Base-by-base conservation (phyloP, 1,140 invertebrate species). In the Papilio aristodemus region DNA sequence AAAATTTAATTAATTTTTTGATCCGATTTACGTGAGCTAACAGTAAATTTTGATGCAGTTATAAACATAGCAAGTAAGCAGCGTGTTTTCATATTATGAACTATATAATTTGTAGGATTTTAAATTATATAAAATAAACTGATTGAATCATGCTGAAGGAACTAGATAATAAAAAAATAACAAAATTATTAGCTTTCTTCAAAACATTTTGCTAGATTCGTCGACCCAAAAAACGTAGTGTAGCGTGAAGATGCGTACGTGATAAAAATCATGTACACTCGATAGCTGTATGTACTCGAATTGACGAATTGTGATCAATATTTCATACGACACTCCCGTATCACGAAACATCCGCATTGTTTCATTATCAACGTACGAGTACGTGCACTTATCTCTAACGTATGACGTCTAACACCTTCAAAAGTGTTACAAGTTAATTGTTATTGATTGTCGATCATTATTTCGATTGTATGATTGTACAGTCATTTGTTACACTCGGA, bases 301-400 rank as follows among this genome's bases (percentile, higher is more conserved):
- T 58, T 74, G 73, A 76, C 72, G 68, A 69, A 77, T 69, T 68
- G 57, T 66, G 77, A 79, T 73, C 75, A 74, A 72, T 70, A 74
- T 69, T 50, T 71, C 59, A 71, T 59, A 36, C 5, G 70, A 60
- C 75, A 75, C 75, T 69, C 72, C 75, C 68, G 13, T 59, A 59
- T 38, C 46, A 71, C 70, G 67, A 64, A 41, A 59, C 27, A 36
- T 59, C 57, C 41, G 25, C 67, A 73, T 73, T 71, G 50, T 73
- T 68, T 22, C 14, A 32, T 25, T 67, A 70, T 70, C 59, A 46
- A 58, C 43, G 58, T 38, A 58, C 38, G 63, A 58, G 58, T 38
- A 58, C 38, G 68, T 68, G 50, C 36, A 57, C 32, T 57, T 54
- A 67, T 54, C 66, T 38, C 11, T 22, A 71, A 36, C 27, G 13